phyloP scores from a whole-genome alignment of 2,888 invertebrate species.

The Cantharis nigra region DNA sequence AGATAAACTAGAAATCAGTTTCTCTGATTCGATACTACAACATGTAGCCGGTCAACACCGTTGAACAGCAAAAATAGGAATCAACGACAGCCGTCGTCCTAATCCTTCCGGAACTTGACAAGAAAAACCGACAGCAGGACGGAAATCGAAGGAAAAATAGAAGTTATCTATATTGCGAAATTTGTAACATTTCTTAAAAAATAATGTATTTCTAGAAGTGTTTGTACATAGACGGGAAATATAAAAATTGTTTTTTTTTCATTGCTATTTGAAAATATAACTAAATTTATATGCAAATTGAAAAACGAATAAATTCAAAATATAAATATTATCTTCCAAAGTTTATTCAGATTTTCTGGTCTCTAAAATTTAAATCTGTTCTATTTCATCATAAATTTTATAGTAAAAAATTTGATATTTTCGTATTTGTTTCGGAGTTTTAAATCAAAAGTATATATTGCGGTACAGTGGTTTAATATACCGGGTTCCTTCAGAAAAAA shows the following conservation, averaged over 20 bases:
- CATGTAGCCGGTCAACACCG: conserved; percentile 23
- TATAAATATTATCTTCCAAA: not conserved
- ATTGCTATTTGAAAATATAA: not conserved
- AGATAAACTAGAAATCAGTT: conserved; percentile 23
- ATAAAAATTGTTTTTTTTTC: not conserved
- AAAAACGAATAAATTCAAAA: not conserved
- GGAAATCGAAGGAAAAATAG: conserved; percentile 12
- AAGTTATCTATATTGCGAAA: not conserved
- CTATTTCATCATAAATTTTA: not conserved
- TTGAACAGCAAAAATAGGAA: conserved; percentile 16
- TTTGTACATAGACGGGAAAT: not conserved
- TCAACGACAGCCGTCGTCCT: conserved; percentile 24
- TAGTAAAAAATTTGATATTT: not conserved
- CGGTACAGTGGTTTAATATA: not conserved
- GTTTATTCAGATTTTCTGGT: not conserved
- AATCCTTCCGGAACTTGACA: conserved; percentile 26
- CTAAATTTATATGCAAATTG: not conserved
- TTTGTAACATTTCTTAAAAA: not conserved
- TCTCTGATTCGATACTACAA: conserved; percentile 20
- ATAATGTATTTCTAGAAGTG: not conserved
- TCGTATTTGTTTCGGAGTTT: not conserved
- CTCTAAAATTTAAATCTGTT: not conserved
- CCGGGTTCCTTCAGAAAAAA: not conserved
- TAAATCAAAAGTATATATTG: not conserved
- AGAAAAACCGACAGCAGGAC: conserved; percentile 24